Evolutionary conservation across 2,888 invertebrate species (phyloP).

Genomic region (Ophion obscuratus): DNA sequence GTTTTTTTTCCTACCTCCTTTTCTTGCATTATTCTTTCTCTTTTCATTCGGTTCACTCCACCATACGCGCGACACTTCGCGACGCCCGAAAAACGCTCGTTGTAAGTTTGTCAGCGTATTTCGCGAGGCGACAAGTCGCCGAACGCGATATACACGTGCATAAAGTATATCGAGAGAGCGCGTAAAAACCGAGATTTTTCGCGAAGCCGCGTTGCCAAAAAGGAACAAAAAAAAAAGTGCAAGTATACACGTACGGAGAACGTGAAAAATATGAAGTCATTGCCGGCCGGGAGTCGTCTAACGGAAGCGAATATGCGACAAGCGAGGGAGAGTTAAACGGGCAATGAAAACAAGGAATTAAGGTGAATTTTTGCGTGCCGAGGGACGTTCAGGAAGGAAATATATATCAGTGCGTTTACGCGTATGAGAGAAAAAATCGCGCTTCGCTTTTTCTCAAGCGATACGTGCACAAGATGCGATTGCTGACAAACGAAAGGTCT

Average conservation of each 20-base stretch:
- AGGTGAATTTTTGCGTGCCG: conserved; percentile 24
- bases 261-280: conserved; percentile 40
- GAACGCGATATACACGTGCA: conserved; percentile 9
- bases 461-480: neutral
- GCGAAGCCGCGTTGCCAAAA: neutral
- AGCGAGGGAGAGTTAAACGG: conserved; percentile 44
- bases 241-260: neutral
- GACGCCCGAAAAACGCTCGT: conserved; percentile 21
- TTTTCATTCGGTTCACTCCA: neutral
- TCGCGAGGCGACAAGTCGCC: conserved; percentile 35
- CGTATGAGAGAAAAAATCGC: conserved; percentile 23
- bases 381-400: conserved; percentile 40
- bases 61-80: neutral
- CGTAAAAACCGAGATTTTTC: conserved; percentile 26
- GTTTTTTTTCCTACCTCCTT: neutral
- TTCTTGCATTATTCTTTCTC: conserved; percentile 11
- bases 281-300: conserved; percentile 7
- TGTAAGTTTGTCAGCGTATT: conserved; percentile 60
- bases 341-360: conserved; percentile 48
- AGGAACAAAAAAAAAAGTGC: conserved; percentile 5
- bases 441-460: neutral
- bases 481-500: conserved; percentile 1
- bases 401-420: conserved; percentile 27
- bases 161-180: conserved; percentile 29
- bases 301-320: conserved; percentile 22